Conservation (phyloP, 23 tunicate species). For the Styela clava region DNA sequence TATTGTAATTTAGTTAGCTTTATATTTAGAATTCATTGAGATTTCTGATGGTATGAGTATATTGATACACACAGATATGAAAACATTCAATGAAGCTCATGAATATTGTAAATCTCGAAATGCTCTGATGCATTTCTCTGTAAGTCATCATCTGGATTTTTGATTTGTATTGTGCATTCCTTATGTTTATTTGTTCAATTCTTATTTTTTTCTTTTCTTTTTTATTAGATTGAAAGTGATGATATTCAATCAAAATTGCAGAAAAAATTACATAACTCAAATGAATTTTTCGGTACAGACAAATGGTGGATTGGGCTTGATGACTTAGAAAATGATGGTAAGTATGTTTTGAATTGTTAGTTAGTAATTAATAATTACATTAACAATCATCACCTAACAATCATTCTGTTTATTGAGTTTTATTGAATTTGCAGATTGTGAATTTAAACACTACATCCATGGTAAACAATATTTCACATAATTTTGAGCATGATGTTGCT, state of each 20-base stretch:
- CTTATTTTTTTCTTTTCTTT: not conserved
- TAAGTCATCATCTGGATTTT: not conserved
- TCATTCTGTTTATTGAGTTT: too few species aligned
- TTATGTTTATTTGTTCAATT: not conserved
- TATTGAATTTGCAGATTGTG: too few species aligned
- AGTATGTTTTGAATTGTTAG: not conserved
- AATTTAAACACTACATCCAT: too few species aligned
- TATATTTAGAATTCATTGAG: conserved; percentile 19
- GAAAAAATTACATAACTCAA: conserved; percentile 14
- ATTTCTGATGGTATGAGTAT: conserved; percentile 8
- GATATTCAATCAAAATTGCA: conserved; percentile 17
- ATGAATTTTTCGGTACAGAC: not conserved
- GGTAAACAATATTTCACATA: too few species aligned
- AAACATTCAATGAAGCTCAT: conserved; percentile 2
- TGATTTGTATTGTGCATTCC: conserved; percentile 7
- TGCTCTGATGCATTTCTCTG: conserved; percentile 26
- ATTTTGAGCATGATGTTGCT: too few species aligned
- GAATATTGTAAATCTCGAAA: conserved; percentile 20
- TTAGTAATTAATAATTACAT: not conserved
- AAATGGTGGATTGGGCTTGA: conserved; percentile 34
- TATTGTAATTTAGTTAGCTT: too few species aligned
- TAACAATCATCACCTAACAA: not conserved
- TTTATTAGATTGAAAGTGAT: not conserved
- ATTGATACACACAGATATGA: not conserved
- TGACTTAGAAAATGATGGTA: conserved; percentile 22